Conservation (phyloP, 2,888 invertebrate species). For the Coleophora deauratella region DNA sequence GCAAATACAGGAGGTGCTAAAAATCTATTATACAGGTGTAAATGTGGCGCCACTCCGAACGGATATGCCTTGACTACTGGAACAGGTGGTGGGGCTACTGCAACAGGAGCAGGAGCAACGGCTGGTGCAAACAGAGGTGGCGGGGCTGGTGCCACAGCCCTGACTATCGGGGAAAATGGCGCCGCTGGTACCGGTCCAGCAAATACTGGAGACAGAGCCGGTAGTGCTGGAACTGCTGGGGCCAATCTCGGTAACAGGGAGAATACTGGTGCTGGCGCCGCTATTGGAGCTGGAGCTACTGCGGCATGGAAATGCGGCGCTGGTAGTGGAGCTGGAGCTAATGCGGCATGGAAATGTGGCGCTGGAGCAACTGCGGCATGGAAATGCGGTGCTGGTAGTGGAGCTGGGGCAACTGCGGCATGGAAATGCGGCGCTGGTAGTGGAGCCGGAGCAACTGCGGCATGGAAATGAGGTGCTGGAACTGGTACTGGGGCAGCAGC, state of each 20-base stretch:
- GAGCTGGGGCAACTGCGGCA: conserved; percentile 9
- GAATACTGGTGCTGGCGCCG: conserved; percentile 1
- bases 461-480: conserved; percentile 3
- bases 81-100: conserved; percentile 29
- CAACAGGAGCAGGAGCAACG: conserved; percentile 19
- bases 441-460: conserved; percentile 7
- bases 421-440: conserved; percentile 7
- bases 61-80: conserved; percentile 24
- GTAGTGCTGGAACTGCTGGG: conserved; percentile 6
- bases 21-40: conserved; percentile 49
- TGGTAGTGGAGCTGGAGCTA: conserved; percentile 4
- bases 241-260: conserved; percentile 1
- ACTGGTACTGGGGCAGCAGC: conserved; percentile 11
- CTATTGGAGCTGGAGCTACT: conserved; percentile 1
- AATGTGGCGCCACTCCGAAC: conserved; percentile 36
- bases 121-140: conserved; percentile 2
- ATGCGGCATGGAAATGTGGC: conserved; percentile 1
- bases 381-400: conserved; percentile 9
- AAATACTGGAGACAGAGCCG: conserved; percentile 4
- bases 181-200: conserved; percentile 11
- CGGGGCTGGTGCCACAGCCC: conserved; percentile 10
- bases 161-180: too few species aligned
- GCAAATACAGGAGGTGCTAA: conserved; percentile 30
- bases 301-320: conserved; percentile 2
- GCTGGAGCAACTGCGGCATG: neutral